Evolutionary conservation across 2,113 vertebrate species (phyloP).

Genomic region (Tachuris rubrigastra): DNA sequence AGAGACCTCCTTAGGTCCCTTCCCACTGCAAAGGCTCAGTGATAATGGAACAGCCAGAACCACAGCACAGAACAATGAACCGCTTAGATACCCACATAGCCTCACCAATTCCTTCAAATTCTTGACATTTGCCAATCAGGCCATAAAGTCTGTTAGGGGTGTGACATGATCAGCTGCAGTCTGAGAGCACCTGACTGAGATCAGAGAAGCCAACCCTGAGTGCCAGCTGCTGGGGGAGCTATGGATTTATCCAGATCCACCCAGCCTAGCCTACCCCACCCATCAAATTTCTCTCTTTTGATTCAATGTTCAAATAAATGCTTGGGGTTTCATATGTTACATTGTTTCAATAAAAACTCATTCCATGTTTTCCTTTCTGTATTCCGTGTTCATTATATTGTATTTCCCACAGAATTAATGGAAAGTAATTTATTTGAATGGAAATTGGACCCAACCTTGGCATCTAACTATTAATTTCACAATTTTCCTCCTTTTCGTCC

Average conservation of each 20-base stretch:
- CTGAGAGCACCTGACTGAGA: not conserved
- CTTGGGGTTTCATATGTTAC: not conserved
- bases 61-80: not conserved
- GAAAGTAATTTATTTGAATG: not conserved
- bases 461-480: not conserved
- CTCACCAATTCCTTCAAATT: not conserved
- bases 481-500: not conserved
- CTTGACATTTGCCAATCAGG: not conserved
- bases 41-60: not conserved
- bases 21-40: not conserved
- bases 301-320: not conserved
- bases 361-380: not conserved
- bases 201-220: not conserved
- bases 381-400: not conserved
- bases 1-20: not conserved
- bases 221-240: not conserved
- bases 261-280: not conserved
- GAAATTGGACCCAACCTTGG: not conserved
- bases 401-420: not conserved
- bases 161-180: not conserved
- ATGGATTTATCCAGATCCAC: not conserved
- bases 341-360: not conserved
- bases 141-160: not conserved
- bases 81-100: not conserved
- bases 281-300: not conserved